Base-by-base conservation (phyloP, 2,113 vertebrate genomes). In the Athene noctua region DNA sequence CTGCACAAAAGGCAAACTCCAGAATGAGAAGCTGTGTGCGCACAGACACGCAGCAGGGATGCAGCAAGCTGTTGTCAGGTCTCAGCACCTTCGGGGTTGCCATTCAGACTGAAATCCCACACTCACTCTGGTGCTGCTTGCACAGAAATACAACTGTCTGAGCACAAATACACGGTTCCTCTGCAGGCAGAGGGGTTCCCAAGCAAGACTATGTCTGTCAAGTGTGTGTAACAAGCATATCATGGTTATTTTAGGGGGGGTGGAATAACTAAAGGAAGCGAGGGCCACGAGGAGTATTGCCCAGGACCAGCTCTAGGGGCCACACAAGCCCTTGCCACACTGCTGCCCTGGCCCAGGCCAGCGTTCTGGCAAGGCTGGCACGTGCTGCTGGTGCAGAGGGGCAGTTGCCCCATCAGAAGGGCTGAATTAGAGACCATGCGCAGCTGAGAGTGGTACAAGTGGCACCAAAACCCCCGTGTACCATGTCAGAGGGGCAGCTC, bases 121-220 rank as follows among this genome's bases (percentile, higher is more conserved):
- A 10, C 13, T 40, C 13, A 1, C 29, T 7, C 42, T 2, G 6
- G 55, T 0, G 5, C 26, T 57, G 42, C 16, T 13, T 47, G 68
- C 54, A 17, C 38, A 44, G 55, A 46, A 46, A 46, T 46, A 46
- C 7, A 7, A 46, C n/a, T 42, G 13, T 21, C 27, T 44, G 55
- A 68, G 46, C 54, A 26, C 32, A 42, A 62, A 49, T 5, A 58
- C 25, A 26, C 0, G 8, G 29, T 9, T 71, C 57, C 57, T 71
- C 51, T 52, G 4, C 1, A 5, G 65, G 44, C 59, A 71, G 52
- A 71, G 65, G 57, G 47, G 14, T 30, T 73, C 58, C 44, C 68
- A 61, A 32, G 54, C 63, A 52, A 68, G 40, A 70, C 32, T 18
- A 4, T 2, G 34, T 23, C 82, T 61, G 88, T 46, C 65, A 9